Percentiles rank a stretch among this genome's conserved stretches.
phyloP scores from a whole-genome alignment of 1,140 invertebrate genomes.

The Drosophila tropicalis region DNA sequence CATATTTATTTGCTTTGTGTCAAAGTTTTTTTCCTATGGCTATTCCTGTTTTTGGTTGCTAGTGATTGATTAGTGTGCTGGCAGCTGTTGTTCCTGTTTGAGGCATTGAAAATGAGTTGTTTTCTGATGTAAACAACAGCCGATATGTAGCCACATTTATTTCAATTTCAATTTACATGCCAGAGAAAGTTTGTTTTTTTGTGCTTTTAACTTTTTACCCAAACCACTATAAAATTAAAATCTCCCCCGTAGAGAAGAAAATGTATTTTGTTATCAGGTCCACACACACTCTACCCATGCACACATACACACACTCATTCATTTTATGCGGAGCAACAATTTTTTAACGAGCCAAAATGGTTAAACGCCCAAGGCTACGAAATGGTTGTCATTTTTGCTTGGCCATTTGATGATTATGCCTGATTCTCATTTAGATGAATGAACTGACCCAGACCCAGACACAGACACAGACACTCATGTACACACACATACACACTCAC shows the following conservation, averaged over 20 bases:
- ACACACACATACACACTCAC: not conserved
- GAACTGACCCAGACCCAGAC: conserved; percentile 37
- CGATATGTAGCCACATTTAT: conserved; percentile 29
- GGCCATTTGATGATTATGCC: conserved; percentile 70
- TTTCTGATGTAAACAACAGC: conserved; percentile 39
- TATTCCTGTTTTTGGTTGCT: conserved; percentile 16
- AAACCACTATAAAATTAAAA: conserved; percentile 15
- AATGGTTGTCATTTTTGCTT: conserved; percentile 58
- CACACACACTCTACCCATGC: conserved; percentile 5
- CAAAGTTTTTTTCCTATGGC: conserved; percentile 42
- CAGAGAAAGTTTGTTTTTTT: not conserved
- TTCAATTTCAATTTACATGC: conserved; percentile 10
- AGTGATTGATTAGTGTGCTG: conserved; percentile 61
- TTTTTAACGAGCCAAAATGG: conserved; percentile 15
- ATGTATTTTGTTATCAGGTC: conserved; percentile 5
- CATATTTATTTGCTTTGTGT: conserved; percentile 56
- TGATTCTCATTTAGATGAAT: conserved; percentile 79
- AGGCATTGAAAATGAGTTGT: conserved; percentile 5
- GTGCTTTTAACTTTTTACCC: not conserved
- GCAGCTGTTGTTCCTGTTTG: conserved; percentile 40
- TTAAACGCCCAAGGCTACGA: conserved; percentile 13
- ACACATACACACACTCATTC: not conserved
- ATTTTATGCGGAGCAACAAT: conserved; percentile 39
- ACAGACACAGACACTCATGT: not conserved
- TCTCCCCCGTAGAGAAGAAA: not conserved